Base-by-base conservation (phyloP, 2,888 invertebrate species). In the Tortricodes alternella region DNA sequence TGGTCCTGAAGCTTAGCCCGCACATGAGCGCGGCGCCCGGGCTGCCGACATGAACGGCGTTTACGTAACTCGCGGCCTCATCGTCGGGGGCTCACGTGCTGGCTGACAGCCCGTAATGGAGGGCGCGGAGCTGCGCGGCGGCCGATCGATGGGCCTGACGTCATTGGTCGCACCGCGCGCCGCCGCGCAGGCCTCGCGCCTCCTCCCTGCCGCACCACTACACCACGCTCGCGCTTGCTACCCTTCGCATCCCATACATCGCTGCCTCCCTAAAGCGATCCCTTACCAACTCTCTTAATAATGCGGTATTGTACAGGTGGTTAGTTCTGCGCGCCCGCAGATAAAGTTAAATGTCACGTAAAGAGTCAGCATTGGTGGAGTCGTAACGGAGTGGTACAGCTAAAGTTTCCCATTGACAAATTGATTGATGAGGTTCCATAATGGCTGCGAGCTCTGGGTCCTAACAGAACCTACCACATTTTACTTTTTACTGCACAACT, bases 1-100 rank as follows among this genome's bases (percentile, higher is more conserved):
- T 96, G 90, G 97, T 97, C 92, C 95, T 97, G 95, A 97, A 97
- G 92, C 95, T 96, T 95, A 96, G 94, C 93, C 96, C 96, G 93
- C 95, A 96, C 97, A 97, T 97, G 96, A 94, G 95, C 94, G 92
- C 86, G 82, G 80, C 72, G 66, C 74, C 76, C 68, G 67, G 59
- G 62, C 72, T 70, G 60, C 71, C 66, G 80, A 78, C 89, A 87
- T 85, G 70, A 68, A 68, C 59, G 44, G 59, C 53, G 49, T 53
- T 85, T 86, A 84, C 74, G 76, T 83, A 83, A 85, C 70, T 71
- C 70, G 71, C 61, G 67, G 65, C 67, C 65, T 62, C 71, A 73
- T 62, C 66, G 66, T 66, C 65, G 60, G 41, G 15, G 32, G 58
- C 53, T 76, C 81, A 73, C 80, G 82, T 77, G 83, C 68, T 67